Conservation (phyloP, 2,113 vertebrate genomes). For the human (Homo sapiens) region GRCh38 chr3:67920001-67920500, state of each 20-base stretch:
- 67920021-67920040: neutral
- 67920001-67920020: neutral
- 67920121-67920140: neutral
- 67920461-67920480: neutral
- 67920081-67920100: neutral
- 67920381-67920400: neutral
- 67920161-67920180: neutral
- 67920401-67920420: neutral
- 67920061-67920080: neutral
- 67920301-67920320: neutral
- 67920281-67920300: neutral
- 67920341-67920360: neutral
- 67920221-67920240: neutral
- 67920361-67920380: neutral
- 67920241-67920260: neutral
- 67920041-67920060: neutral
- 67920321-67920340: neutral
- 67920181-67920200: neutral
- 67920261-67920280: neutral
- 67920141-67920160: neutral
- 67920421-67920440: neutral
- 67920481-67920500: neutral
- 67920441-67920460: neutral
- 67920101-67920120: neutral
- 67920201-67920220: neutral